These are phyloP conservation scores for Poeciliopsis turrubarensis DNA, from an alignment of 2,113 vertebrate genomes.

Conservation along the genomic window DNA sequence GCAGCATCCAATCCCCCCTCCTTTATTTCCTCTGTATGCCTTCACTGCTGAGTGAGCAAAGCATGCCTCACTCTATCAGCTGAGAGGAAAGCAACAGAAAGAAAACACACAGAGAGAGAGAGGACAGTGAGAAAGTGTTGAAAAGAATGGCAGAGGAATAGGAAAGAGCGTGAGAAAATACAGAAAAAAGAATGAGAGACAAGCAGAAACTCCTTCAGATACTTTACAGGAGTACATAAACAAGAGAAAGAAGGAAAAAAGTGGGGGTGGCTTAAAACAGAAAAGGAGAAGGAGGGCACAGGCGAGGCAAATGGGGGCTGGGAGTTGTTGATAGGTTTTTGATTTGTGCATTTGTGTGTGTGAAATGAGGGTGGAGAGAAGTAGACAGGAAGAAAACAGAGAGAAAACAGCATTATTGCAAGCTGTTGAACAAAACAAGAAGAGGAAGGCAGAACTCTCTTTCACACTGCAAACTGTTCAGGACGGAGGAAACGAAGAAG, in stretches of 20 bases:
- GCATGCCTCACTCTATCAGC: slow-evolving; percentile 77
- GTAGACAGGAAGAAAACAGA: slow-evolving; percentile 53
- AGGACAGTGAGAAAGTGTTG: slow-evolving; percentile 32
- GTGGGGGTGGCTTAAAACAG: slow-evolving; percentile 34
- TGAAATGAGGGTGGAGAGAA: slow-evolving; percentile 60
- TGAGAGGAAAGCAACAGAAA: slow-evolving; percentile 75
- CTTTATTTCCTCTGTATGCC: slow-evolving; percentile 58
- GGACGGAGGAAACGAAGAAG: slow-evolving; percentile 62
- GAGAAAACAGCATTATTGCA: slow-evolving; percentile 15
- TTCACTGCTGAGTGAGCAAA: slow-evolving; percentile 82
- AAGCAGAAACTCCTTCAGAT: slow-evolving; percentile 59
- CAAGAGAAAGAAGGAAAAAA: slow-evolving; percentile 48
- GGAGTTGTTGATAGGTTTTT: slow-evolving; percentile 64
- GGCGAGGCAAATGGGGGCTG: slow-evolving; percentile 49
- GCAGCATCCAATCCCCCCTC: neutral
- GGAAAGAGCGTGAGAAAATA: slow-evolving; percentile 38
- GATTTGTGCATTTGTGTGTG: slow-evolving; percentile 62
- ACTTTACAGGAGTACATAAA: slow-evolving; percentile 62
- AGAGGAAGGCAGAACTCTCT: slow-evolving; percentile 35
- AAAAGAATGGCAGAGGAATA: slow-evolving; percentile 46
- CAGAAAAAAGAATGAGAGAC: slow-evolving; percentile 44
- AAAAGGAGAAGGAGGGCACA: slow-evolving; percentile 49
- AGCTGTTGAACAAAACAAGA: slow-evolving; percentile 37
- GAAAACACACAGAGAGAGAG: slow-evolving; percentile 39
- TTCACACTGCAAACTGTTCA: slow-evolving; percentile 48